These are phyloP conservation scores for Drosophila willistoni DNA, from an alignment of 1,140 invertebrate genomes.

Conservation along the genomic window DNA sequence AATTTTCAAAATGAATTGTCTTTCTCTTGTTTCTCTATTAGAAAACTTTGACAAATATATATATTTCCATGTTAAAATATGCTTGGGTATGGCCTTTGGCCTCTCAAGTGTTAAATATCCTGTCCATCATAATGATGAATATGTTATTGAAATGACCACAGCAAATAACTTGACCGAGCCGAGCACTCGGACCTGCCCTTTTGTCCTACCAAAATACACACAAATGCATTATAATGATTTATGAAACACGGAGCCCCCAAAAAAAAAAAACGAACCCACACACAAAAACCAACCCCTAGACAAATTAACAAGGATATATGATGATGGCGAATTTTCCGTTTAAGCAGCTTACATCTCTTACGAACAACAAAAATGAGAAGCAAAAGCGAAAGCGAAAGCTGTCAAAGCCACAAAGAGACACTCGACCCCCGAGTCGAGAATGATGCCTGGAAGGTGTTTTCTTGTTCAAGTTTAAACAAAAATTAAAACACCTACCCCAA, in stretches of 20 bases:
- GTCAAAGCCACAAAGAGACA: slow-evolving; percentile 79
- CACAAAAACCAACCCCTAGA: slow-evolving; percentile 55
- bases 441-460: slow-evolving; percentile 67
- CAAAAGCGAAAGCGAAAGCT: slow-evolving; percentile 55
- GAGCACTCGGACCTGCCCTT: slow-evolving; percentile 40
- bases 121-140: slow-evolving; percentile 53
- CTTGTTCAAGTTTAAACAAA: slow-evolving; percentile 69
- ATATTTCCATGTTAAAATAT: slow-evolving; percentile 4
- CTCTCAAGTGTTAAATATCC: slow-evolving; percentile 12
- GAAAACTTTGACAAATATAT: slow-evolving; percentile 2
- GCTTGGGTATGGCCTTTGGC: not conserved
- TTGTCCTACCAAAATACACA: slow-evolving; percentile 34
- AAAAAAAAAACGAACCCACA: slow-evolving; percentile 1
- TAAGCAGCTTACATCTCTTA: slow-evolving; percentile 45
- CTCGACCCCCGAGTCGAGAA: slow-evolving; percentile 38
- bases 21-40: not conserved
- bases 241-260: slow-evolving; percentile 30
- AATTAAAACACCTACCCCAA: slow-evolving; percentile 63
- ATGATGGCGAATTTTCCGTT: slow-evolving; percentile 57
- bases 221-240: slow-evolving; percentile 77
- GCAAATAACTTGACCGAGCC: slow-evolving; percentile 45
- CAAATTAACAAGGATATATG: slow-evolving; percentile 79
- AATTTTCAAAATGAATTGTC: not conserved
- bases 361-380: slow-evolving; percentile 1
- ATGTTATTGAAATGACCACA: slow-evolving; percentile 61